Evolutionary conservation across 1,140 invertebrate genomes (phyloP), one percentile per base, ranked within the genome.

Genomic region (Heliconius hewitsoni): DNA sequence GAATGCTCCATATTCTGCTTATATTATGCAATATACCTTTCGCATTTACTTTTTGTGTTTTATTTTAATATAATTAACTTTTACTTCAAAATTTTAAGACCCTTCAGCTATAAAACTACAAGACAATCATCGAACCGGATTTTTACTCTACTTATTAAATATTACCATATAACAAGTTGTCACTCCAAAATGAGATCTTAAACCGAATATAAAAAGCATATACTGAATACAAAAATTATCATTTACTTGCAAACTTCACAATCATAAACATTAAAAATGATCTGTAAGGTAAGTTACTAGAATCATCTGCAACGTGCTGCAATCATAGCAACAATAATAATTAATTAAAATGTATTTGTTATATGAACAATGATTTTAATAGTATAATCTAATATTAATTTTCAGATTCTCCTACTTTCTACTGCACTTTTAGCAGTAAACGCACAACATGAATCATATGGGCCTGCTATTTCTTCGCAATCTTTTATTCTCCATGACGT

Each of bases 1-100:
- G 83, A 84, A 86, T 82, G 85, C 85, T 85, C 82, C 76, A 87
- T 85, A 87, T 87, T 89, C 90, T 90, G 87, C 87, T 92, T 87
- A 81, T 84, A 27, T 66, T 66, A 83, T 89, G 86, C 90, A 92
- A 91, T 88, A 91, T 89, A 88, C 82, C 86, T 88, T 87, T 87
- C 85, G 87, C 86, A 86, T 80, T 86, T 23, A 76, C 71, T 30
- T 83, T 23, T 76, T 83, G 79, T 75, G 66, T 82, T 84, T 82
- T 81, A 74, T 55, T 80, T 66, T 66, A 27, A 27, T 30, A 1
- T 27, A 66, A 27, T 66, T 23, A 66, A 60, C 19, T 66, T 66
- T 66, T 13, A 66, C 55, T 9, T n/a, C 2, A 66, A 66, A 42
- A 37, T 52, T 19, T 39, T 57, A 66, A 27, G 8, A 66, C 57